Percentiles rank a stretch among this genome's conserved stretches.
Evolutionary conservation across 2,113 vertebrate species (phyloP).

Genomic region (Natator depressus): DNA sequence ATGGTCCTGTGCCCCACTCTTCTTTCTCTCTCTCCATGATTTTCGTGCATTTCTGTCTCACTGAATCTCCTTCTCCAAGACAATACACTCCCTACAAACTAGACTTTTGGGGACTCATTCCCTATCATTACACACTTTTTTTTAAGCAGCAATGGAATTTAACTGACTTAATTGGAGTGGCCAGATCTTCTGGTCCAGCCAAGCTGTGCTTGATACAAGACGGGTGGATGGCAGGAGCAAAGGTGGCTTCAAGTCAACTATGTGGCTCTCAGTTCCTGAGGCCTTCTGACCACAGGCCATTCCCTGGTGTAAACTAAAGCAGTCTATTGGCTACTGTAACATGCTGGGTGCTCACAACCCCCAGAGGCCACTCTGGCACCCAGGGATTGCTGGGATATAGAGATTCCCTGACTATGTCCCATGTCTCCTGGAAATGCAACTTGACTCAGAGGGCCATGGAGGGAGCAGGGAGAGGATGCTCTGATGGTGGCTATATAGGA

Average conservation of each 20-base stretch:
- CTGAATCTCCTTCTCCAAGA: background rate
- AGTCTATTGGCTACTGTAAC: background rate
- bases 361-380: background rate
- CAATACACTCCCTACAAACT: background rate
- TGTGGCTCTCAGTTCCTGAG: background rate
- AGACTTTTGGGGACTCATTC: background rate
- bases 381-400: background rate
- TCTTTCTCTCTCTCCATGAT: background rate
- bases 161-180: background rate
- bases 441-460: background rate
- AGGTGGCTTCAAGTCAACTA: background rate
- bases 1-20: too few relatives aligned
- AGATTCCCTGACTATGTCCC: background rate
- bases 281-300: background rate
- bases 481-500: background rate
- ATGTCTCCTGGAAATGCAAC: background rate
- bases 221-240: background rate
- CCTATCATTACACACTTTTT: background rate
- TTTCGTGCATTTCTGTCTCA: background rate
- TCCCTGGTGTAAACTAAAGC: background rate
- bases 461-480: background rate
- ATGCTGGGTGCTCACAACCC: background rate
- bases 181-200: background rate
- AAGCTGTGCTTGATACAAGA: background rate
- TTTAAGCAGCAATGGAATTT: background rate